Percentiles rank a stretch among this genome's conserved stretches.
Evolutionary conservation across 2,888 invertebrate genomes (phyloP).

Genomic region (Stenotaenia linearis): DNA sequence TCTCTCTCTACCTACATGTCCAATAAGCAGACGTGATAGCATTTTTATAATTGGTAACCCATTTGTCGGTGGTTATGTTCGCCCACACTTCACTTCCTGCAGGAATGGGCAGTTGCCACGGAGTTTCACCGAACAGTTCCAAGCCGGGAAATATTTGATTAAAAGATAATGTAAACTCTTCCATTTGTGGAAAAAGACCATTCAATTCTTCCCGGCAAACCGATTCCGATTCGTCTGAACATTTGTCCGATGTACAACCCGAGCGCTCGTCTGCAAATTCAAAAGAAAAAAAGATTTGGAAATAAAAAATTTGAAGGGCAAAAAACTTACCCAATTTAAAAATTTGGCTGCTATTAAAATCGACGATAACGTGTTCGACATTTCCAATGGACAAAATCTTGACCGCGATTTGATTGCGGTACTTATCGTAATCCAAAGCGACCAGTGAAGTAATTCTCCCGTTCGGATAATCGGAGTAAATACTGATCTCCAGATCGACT

Average conservation of each 20-base stretch:
- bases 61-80: background rate
- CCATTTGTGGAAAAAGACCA: background rate
- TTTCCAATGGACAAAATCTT: background rate
- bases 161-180: background rate
- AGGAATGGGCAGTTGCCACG: background rate
- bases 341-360: background rate
- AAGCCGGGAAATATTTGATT: background rate
- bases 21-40: background rate
- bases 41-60: background rate
- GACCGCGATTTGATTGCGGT: background rate
- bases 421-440: background rate
- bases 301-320: too few relatives aligned
- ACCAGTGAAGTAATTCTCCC: background rate
- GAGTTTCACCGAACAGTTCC: background rate
- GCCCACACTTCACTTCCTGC: background rate
- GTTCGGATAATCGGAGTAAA: background rate
- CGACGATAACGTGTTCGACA: background rate
- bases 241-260: background rate
- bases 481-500: background rate
- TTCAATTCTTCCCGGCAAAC: background rate
- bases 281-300: too few relatives aligned
- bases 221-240: background rate
- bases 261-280: background rate
- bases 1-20: background rate
- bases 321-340: background rate